These are phyloP conservation scores for Drosophila rellima DNA, from an alignment of 2,888 invertebrate species.

Conservation along the genomic window DNA sequence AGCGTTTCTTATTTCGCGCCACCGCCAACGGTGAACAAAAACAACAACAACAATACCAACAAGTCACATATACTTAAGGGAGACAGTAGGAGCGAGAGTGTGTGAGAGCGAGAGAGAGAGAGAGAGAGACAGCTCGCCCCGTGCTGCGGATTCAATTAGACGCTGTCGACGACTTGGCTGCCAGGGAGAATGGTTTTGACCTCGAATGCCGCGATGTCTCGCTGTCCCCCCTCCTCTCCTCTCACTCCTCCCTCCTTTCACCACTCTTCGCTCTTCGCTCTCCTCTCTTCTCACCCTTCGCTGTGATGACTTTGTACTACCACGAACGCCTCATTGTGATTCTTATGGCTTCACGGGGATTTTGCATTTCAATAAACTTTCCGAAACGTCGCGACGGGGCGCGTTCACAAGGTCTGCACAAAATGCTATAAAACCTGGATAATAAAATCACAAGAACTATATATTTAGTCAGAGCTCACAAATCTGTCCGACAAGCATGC, in stretches of 20 bases:
- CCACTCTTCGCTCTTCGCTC: too few species aligned
- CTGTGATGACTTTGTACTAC: conserved; percentile 56
- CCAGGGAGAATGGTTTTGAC: conserved; percentile 63
- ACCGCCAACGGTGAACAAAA: conserved; percentile 53
- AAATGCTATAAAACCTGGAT: conserved; percentile 28
- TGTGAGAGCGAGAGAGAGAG: not conserved
- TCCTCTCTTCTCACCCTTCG: conserved; percentile 35
- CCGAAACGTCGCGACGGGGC: conserved; percentile 67
- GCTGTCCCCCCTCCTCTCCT: conserved; percentile 2
- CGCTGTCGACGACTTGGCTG: conserved; percentile 59
- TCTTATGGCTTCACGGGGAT: conserved; percentile 76
- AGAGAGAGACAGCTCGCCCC: conserved; percentile 2
- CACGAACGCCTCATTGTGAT: conserved; percentile 66
- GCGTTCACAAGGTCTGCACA: conserved; percentile 45
- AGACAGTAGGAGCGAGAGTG: conserved; percentile 7
- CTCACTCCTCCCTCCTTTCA: not conserved
- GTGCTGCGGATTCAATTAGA: conserved; percentile 75
- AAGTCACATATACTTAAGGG: conserved; percentile 33
- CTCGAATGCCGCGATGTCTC: conserved; percentile 57
- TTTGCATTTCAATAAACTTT: conserved; percentile 73
- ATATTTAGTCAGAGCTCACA: conserved; percentile 21
- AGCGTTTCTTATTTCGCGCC: conserved; percentile 79
- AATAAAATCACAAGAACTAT: conserved; percentile 31
- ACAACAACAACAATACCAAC: conserved; percentile 10
- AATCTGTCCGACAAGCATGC: conserved; percentile 11